Evolutionary conservation across 2,888 invertebrate species (phyloP).

Genomic region (Sarcophaga caerulescens): DNA sequence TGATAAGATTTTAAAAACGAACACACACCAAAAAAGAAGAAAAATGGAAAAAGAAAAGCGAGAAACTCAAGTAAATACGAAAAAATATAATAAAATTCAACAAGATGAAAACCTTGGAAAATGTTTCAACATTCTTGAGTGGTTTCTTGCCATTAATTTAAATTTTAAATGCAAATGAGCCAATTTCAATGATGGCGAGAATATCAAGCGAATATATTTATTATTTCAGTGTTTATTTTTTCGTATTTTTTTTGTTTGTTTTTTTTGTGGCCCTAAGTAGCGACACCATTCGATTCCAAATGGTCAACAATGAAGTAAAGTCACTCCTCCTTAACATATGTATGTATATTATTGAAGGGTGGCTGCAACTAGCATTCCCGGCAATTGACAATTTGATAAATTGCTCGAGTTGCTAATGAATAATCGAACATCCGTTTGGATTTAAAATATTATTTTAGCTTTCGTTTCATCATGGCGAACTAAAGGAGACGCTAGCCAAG

Average conservation of each 20-base stretch:
- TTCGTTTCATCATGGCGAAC: not conserved
- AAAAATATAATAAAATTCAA: slow-evolving; percentile 1
- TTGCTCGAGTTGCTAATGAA: slow-evolving; percentile 63
- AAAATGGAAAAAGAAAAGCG: slow-evolving; percentile 21
- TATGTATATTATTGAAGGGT: not conserved
- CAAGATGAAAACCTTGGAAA: slow-evolving; percentile 61
- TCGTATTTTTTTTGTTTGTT: not conserved
- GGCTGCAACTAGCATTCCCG: slow-evolving; percentile 65
- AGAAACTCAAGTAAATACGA: not conserved
- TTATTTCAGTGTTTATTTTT: no score
- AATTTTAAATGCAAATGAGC: slow-evolving; percentile 79
- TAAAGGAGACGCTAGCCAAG: not conserved
- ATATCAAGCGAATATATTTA: slow-evolving; percentile 61
- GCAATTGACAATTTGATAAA: slow-evolving; percentile 76
- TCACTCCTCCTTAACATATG: slow-evolving; percentile 3
- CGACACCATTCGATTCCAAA: not conserved
- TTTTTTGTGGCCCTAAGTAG: not conserved
- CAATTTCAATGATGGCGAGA: slow-evolving; percentile 75
- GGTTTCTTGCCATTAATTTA: slow-evolving; percentile 78
- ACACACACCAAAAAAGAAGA: slow-evolving; percentile 19
- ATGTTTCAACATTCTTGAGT: slow-evolving; percentile 73
- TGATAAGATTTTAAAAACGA: slow-evolving; percentile 71
- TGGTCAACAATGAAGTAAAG: slow-evolving; percentile 57
- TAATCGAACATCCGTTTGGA: slow-evolving; percentile 39
- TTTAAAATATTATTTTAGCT: slow-evolving; percentile 10